These are phyloP conservation scores for Crocodylus rhombifer DNA, from an alignment of 2,797 vertebrate genomes.

Conservation along the genomic window DNA sequence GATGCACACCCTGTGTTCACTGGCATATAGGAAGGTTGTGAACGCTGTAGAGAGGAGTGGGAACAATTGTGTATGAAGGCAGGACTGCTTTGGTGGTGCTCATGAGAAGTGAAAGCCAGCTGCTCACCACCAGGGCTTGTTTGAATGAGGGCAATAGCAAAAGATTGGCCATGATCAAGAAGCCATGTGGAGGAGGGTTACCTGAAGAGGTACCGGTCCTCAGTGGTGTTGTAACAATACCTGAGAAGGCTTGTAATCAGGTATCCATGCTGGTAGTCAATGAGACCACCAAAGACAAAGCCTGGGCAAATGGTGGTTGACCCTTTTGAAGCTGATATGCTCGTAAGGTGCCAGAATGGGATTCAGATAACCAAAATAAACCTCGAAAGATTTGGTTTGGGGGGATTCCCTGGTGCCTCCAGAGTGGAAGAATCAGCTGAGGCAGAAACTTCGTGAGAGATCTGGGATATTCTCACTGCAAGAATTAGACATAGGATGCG, in stretches of 20 bases:
- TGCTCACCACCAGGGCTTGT: too few relatives aligned
- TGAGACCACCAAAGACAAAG: not conserved
- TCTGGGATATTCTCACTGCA: not conserved
- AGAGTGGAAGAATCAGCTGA: not conserved
- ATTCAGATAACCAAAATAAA: not conserved
- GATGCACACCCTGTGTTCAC: too few relatives aligned
- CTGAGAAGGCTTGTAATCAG: not conserved
- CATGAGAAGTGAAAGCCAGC: too few relatives aligned
- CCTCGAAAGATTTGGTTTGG: not conserved
- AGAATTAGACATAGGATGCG: not conserved
- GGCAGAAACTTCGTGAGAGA: not conserved
- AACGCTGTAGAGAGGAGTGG: too few relatives aligned
- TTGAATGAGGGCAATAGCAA: too few relatives aligned
- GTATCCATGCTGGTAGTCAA: not conserved
- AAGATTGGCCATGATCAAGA: not conserved
- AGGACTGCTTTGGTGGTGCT: too few relatives aligned
- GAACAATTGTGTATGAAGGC: too few relatives aligned
- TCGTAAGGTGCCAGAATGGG: not conserved
- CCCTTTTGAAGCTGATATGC: not conserved
- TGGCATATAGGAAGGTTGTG: too few relatives aligned
- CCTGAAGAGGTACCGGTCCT: not conserved
- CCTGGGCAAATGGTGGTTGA: not conserved
- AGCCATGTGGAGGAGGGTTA: not conserved
- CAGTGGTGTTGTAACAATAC: not conserved
- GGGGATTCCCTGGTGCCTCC: not conserved